These are phyloP conservation scores for Therioaphis trifolii DNA, from an alignment of 2,888 invertebrate genomes.

Conservation along the genomic window DNA sequence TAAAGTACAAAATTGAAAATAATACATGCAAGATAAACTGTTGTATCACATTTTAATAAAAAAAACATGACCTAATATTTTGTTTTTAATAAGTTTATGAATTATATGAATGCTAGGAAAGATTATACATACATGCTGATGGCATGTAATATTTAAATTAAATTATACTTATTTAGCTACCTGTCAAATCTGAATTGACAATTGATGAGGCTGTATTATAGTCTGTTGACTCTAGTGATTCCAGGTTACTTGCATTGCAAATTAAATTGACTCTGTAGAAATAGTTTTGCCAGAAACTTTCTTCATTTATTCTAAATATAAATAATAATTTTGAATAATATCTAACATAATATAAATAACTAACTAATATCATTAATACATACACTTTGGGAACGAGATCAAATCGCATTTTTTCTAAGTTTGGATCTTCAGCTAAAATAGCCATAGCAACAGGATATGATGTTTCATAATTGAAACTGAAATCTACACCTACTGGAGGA, in stretches of 20 bases:
- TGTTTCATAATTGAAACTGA: slow-evolving; percentile 93
- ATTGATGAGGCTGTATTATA: slow-evolving; percentile 50
- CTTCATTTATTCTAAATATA: slow-evolving; percentile 87
- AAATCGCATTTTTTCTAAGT: slow-evolving; percentile 98
- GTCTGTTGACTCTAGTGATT: slow-evolving; percentile 72
- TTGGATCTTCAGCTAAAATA: slow-evolving; percentile 93
- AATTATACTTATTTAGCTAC: slow-evolving; percentile 20
- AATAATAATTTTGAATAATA: background rate
- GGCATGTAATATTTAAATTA: background rate
- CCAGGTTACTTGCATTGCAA: slow-evolving; percentile 93
- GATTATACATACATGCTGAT: background rate
- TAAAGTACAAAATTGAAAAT: background rate
- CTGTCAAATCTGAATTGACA: slow-evolving; percentile 55
- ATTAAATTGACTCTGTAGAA: slow-evolving; percentile 99
- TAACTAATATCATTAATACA: slow-evolving; percentile 69
- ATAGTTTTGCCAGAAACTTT: slow-evolving; percentile 99
- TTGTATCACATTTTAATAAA: slow-evolving; percentile 4
- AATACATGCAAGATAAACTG: slow-evolving; percentile 21
- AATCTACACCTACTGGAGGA: slow-evolving; percentile 94
- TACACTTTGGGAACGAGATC: slow-evolving; percentile 99
- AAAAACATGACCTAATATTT: background rate
- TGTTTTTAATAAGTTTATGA: background rate
- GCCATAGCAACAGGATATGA: slow-evolving; percentile 94
- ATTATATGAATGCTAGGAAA: background rate
- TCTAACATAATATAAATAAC: background rate